Base-by-base conservation (phyloP, 1,140 invertebrate genomes). In the Formica selysi region DNA sequence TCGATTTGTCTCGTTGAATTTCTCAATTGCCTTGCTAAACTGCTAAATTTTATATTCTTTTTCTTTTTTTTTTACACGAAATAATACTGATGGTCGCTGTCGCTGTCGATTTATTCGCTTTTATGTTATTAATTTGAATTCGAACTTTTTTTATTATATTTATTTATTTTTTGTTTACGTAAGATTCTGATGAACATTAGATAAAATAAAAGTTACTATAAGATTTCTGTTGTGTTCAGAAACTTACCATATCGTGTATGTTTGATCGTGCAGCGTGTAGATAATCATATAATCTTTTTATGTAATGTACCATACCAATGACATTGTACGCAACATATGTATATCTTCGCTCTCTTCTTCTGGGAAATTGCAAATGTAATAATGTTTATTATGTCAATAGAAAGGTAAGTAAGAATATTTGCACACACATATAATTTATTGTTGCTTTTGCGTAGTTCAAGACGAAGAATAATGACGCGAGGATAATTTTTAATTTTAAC, bases 211-310 rank as follows among this genome's bases (percentile, higher is more conserved):
- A 41, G 8, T 26, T 57, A 70, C 13, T 79, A 26, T 41, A n/a
- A 79, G 4, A 4, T 79, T 22, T 67, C 10, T 1, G 44, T 26
- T 41, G 41, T 26, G 36, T 51, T 19, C 2, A 29, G 22, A 41
- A 4, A 59, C 22, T 44, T 54, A 38, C 1, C 62, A 62, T 16
- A 8, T 16, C 13, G 29, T 22, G 29, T 79, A 29, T 32, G 22
- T 68, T 79, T 54, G n/a, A 68, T 79, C 62, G 76, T 29, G 44
- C 62, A 38, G n/a, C 38, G 13, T 11, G 48, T 19, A 44, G 62
- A 38, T 79, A 79, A 79, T 68, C 32, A 79, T 68, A 68, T 79
- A 68, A 68, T 68, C 13, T 22, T 57, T 79, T 68, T 79, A 79
- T 54, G 7, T 79, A 79, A 79, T 68, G 5, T 4, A 13, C 13